Evolutionary conservation across 2,797 vertebrate species (phyloP).

Genomic region (Enteromius radiatus): DNA sequence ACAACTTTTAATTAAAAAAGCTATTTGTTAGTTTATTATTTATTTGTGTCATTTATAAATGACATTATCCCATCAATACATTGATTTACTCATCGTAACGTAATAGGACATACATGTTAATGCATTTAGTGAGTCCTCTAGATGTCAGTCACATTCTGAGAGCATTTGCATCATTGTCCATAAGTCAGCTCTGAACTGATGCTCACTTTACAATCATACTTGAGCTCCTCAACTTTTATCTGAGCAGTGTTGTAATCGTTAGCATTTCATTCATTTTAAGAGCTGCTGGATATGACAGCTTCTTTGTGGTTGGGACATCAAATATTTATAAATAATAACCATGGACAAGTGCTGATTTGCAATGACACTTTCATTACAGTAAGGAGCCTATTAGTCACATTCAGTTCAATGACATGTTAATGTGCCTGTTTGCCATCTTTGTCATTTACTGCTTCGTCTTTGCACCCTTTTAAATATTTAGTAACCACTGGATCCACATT

Average conservation of each 20-base stretch:
- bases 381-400: constrained; percentile 82
- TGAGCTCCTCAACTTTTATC: constrained; percentile 4
- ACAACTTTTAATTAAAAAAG: background rate
- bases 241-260: constrained; percentile 64
- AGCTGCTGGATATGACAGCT: constrained; percentile 73
- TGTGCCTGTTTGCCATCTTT: constrained; percentile 82
- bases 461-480: constrained; percentile 86
- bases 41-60: background rate
- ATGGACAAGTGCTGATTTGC: constrained; percentile 86
- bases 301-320: constrained; percentile 80
- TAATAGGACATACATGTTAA: background rate
- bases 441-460: constrained; percentile 88
- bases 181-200: constrained; percentile 1
- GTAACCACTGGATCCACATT: constrained; percentile 85
- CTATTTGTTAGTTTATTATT: background rate
- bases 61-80: background rate
- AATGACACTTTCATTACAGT: constrained; percentile 86
- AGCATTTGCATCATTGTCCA: background rate
- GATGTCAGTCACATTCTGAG: background rate
- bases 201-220: background rate
- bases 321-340: constrained; percentile 89
- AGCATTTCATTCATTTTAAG: constrained; percentile 71
- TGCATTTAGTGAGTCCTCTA: background rate
- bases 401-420: constrained; percentile 84
- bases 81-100: background rate